Base-by-base conservation (phyloP, 2,113 vertebrate genomes). In the Elaphurus davidianus region DNA sequence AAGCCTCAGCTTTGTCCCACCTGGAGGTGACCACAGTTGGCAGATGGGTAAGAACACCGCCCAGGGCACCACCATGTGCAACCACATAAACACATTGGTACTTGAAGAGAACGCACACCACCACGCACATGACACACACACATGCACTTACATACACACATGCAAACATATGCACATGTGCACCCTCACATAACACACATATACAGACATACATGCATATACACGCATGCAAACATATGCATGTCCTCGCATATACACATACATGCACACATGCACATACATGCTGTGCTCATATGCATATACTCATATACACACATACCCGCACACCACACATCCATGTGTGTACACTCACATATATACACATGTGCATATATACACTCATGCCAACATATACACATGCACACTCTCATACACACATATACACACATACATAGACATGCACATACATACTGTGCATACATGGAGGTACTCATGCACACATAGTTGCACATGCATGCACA, bases 311-410 rank as follows among this genome's bases (percentile, higher is more conserved):
- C 64, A 67, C 64, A 21, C 64, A 36, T 36, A 71, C 64, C 9
- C 11, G 4, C 64, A 36, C n/a, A 36, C 17, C 64, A 71, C 64
- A 71, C 9, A 36, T 36, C 21, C n/a, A 71, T 2, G 0, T 67
- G 64, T 36, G 64, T 71, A 5, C 8, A 67, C 62, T n/a, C 33
- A 17, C n/a, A 71, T 36, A 36, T 10, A 67, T 5, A 36, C 9
- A 71, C 64, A 67, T n/a, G 16, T 36, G 4, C 33, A 36, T 36
- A 67, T 67, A 67, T 21, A 10, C 64, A 67, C 15, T 19, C 10
- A 1, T 14, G 6, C 9, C 3, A 15, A 0, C 40, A 12, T 59
- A 17, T 15, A 67, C 0, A 0, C n/a, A 71, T 11, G n/a, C 17
- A 36, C 64, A 36, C n/a, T 74, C 71, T 43, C 40, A 36, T 11